Base-by-base conservation (phyloP, 2,888 invertebrate genomes). In the Scaptomyza cyrtandrae region DNA sequence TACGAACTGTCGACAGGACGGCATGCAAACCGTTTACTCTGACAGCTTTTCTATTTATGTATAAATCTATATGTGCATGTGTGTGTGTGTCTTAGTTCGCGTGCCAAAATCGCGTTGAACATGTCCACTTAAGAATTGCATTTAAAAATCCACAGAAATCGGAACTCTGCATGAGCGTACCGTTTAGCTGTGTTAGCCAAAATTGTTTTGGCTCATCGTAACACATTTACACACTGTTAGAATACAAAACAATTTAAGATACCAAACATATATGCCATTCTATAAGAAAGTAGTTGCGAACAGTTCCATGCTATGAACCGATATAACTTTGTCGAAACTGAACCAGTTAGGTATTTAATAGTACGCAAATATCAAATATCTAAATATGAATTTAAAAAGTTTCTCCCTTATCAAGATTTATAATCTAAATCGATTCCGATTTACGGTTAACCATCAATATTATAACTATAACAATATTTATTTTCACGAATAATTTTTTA, bases 1-100 rank as follows among this genome's bases (percentile, higher is more conserved):
- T 81, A 78, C 59, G 69, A 83, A 75, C 83, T 85, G 89, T 83
- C 89, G 86, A 89, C 86, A 71, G 66, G 50, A n/a, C 56, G 59
- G 71, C 83, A 87, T 89, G 83, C 89, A 78, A 85, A 55, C 88
- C 58, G 66, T 78, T 81, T 81, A 66, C 52, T 56, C 44, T 63
- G 46, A 59, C 77, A 62, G 71, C 52, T 24, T 7, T 16, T 29
- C 16, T n/a, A 46, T 41, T 29, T 68, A 29, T 49, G 35, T 46
- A 33, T 43, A 14, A 19, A 6, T 37, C 24, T 49, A 9, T 27
- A 24, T 37, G 41, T 44, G 27, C 19, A 45, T 52, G 11, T 43
- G 5, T 37, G 37, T 50, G 4, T 19, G 55, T 55, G 35, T 49
- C 35, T 24, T 4, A 44, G 50, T 50, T 80, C 80, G 86, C 80